phyloP scores from a whole-genome alignment of 2,797 vertebrate genomes.

The Monodelphis domestica region DNA sequence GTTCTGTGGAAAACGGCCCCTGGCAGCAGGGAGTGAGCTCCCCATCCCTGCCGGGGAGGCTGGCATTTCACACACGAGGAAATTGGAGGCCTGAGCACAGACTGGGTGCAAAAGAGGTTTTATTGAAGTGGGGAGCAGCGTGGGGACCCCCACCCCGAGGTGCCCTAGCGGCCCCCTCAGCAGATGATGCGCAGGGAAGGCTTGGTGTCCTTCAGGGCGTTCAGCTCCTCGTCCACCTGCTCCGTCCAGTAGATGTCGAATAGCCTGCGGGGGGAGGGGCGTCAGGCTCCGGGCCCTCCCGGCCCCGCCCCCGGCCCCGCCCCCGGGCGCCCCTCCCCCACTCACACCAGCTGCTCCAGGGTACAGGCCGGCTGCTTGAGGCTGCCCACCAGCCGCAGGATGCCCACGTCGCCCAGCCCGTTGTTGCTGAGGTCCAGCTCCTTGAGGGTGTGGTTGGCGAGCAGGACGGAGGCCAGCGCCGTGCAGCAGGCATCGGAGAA shows the following conservation, averaged over 20 bases:
- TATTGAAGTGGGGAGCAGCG: not conserved
- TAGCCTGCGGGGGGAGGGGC: constrained; percentile 71
- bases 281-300: fast-evolving
- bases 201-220: constrained; percentile 78
- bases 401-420: constrained; percentile 84
- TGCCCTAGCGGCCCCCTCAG: constrained; percentile 57
- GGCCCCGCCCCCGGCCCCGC: fast-evolving
- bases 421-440: constrained; percentile 92
- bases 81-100: not conserved
- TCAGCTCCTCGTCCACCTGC: constrained; percentile 75
- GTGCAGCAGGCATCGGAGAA: constrained; percentile 85
- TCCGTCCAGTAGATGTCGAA: constrained; percentile 82
- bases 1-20: too few species aligned
- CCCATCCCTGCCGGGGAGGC: not conserved
- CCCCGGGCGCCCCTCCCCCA: not conserved
- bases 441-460: constrained; percentile 83
- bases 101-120: not conserved
- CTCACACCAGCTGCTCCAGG: constrained; percentile 91
- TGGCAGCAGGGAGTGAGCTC: not conserved
- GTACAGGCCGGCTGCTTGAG: constrained; percentile 86
- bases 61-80: not conserved
- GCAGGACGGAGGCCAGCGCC: constrained; percentile 84
- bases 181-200: constrained; percentile 81
- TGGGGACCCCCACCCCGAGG: not conserved
- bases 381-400: constrained; percentile 86